Evolutionary conservation across 2,113 vertebrate genomes (phyloP).

Genomic region (Oceanodroma tethys): DNA sequence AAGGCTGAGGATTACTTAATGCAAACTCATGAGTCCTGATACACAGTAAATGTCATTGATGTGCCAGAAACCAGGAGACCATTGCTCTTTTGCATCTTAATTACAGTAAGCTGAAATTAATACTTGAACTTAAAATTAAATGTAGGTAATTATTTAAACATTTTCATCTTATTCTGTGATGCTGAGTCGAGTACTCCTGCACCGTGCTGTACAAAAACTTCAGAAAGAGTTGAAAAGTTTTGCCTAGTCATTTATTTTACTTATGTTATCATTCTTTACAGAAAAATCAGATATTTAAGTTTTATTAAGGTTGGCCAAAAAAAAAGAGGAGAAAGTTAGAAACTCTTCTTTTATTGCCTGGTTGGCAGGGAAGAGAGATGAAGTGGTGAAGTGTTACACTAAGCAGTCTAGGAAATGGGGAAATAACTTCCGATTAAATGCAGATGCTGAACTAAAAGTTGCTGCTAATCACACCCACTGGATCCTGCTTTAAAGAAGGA

Average conservation of each 20-base stretch:
- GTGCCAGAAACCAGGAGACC: background rate
- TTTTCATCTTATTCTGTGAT: background rate
- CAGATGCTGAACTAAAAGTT: conserved; percentile 69
- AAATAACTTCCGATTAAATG: conserved; percentile 67
- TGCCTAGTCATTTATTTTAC: background rate
- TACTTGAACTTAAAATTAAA: background rate
- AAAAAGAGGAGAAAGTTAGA: background rate
- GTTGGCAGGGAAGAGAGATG: conserved; percentile 33
- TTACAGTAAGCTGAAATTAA: background rate
- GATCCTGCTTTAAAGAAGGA: conserved; percentile 26
- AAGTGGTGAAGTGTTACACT: conserved; percentile 51
- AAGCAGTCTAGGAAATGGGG: conserved; percentile 63
- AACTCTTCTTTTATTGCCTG: conserved; percentile 25
- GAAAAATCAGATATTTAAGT: conserved; percentile 41
- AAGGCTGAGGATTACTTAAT: background rate
- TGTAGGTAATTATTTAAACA: background rate
- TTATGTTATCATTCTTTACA: conserved; percentile 4
- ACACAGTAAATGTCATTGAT: background rate
- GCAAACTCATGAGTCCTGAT: background rate
- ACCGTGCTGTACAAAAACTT: background rate
- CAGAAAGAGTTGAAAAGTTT: background rate
- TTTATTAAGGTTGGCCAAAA: background rate
- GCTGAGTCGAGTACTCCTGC: background rate
- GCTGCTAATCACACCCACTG: conserved; percentile 50
- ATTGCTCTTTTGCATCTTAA: background rate